These are phyloP conservation scores for Ashinkailepas kermadecensis DNA, from an alignment of 2,888 invertebrate species.

Conservation along the genomic window DNA sequence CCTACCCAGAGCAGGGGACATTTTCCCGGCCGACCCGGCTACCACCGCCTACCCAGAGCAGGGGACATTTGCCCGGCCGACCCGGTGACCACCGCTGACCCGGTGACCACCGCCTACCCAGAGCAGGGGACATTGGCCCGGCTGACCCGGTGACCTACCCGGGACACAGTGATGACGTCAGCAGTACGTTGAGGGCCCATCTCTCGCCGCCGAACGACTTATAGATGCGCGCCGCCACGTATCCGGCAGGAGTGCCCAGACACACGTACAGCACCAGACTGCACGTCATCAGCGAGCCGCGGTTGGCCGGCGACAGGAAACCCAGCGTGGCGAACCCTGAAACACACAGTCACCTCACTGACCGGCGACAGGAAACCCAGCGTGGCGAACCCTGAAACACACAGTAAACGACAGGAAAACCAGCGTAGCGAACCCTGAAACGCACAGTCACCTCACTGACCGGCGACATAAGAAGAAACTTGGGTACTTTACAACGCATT, in stretches of 20 bases:
- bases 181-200: constrained; percentile 96
- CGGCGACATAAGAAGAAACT: too few species aligned
- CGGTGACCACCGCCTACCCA: too few species aligned
- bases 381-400: constrained; percentile 79
- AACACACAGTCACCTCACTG: constrained; percentile 31
- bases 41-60: too few species aligned
- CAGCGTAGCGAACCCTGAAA: too few species aligned
- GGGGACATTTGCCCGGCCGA: too few species aligned
- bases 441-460: constrained; percentile 16
- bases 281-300: constrained; percentile 98
- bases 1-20: too few species aligned
- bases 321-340: constrained; percentile 96
- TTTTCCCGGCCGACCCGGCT: too few species aligned
- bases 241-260: constrained; percentile 93
- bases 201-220: constrained; percentile 97
- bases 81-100: too few species aligned
- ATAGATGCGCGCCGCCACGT: constrained; percentile 91
- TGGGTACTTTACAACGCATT: too few species aligned
- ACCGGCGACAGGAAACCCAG: constrained; percentile 94
- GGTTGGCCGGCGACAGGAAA: constrained; percentile 95
- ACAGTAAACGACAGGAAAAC: too few species aligned
- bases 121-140: too few species aligned
- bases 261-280: constrained; percentile 94
- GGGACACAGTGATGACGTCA: constrained; percentile 93
- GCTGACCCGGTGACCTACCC: constrained; percentile 57